phyloP scores from a whole-genome alignment of 2,888 invertebrate species.

The Deroplatys truncata region DNA sequence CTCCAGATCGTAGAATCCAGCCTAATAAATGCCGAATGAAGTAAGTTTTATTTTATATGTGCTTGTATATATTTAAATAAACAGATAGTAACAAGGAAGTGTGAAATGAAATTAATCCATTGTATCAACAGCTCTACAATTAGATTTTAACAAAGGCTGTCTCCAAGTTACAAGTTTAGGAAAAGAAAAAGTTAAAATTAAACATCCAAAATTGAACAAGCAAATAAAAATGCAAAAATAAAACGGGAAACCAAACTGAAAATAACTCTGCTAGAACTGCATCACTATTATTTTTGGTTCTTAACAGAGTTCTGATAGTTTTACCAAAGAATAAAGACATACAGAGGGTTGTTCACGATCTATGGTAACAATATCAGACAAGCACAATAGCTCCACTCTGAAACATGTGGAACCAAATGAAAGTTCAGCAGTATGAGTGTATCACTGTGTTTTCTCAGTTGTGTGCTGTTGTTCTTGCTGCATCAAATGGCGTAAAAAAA shows the following conservation, averaged over 20 bases:
- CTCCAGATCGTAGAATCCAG: slow-evolving; percentile 24
- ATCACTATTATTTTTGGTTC: not conserved
- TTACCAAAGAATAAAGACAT: too few species aligned
- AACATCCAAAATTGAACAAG: not conserved
- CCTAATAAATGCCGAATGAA: slow-evolving; percentile 21
- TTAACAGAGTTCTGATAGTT: too few species aligned
- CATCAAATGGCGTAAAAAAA: too few species aligned
- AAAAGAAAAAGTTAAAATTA: not conserved
- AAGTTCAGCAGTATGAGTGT: too few species aligned
- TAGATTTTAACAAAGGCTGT: not conserved
- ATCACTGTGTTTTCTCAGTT: too few species aligned
- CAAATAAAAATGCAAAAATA: not conserved
- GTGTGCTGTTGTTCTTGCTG: too few species aligned
- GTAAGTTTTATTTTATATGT: slow-evolving; percentile 20
- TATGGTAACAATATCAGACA: too few species aligned
- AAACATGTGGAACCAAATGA: too few species aligned
- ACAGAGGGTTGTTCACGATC: too few species aligned
- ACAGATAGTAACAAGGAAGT: not conserved
- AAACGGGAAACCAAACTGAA: not conserved
- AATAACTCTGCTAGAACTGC: not conserved
- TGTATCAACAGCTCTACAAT: not conserved
- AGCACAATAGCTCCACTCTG: too few species aligned
- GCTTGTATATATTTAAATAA: not conserved
- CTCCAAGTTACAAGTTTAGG: not conserved
- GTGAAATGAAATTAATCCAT: not conserved